Base-by-base conservation (phyloP, 1,140 invertebrate species). In the Bombus difficillimus region DNA sequence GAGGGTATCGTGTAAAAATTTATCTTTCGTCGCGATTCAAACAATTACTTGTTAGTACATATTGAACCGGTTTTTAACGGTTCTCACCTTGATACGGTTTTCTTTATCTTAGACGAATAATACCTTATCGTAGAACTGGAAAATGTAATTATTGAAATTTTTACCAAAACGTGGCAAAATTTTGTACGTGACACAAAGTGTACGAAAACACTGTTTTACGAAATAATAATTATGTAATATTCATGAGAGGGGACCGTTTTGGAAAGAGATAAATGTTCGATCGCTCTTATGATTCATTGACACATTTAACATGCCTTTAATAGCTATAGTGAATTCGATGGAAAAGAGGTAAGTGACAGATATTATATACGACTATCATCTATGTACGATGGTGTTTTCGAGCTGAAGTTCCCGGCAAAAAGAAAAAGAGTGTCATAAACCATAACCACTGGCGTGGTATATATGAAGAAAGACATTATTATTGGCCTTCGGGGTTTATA, bases 31-130 rank as follows among this genome's bases (percentile, higher is more conserved):
- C 82, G 12, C 28, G 57, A 83, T 78, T 84, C n/a, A 43, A 66
- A 79, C 75, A 59, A 53, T 78, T 78, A 71, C 75, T 53, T 53
- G 22, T 79, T 41, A 6, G 25, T 69, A 69, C 1, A 10, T 32
- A 59, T 62, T 53, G 53, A 84, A 84, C 82, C 76, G 76, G 82
- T 84, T 84, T 84, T 34, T 37, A 79, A 79, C 22, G 18, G 25
- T 62, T 59, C 39, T 71, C 53, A 32, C 53, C 39, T 79, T 32
- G 82, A 78, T 83, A 84, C 25, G 69, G n/a, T 71, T 71, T 13
- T 12, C 8, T 10, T 84, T 84, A 84, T 84, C 82, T 53, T 37
- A n/a, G 3, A 5, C 13, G 75, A 84, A 43, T 69, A 57, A 47
- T 75, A 53, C 13, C 13, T 22, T 32, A 43, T 25, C 32, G 28